phyloP scores from a whole-genome alignment of 2,113 vertebrate species.

The Macaca mulatta region DNA sequence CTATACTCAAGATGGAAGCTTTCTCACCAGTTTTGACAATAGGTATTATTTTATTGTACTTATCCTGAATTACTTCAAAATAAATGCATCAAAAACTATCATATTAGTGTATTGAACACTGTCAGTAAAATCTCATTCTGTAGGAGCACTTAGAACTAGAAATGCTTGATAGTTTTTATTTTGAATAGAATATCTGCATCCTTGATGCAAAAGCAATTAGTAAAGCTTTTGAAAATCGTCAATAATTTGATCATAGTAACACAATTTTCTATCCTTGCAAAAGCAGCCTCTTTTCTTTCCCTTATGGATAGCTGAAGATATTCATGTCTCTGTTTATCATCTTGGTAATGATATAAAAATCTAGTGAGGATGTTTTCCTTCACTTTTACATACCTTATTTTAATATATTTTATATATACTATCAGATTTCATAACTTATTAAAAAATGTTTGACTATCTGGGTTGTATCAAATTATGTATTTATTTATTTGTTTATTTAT shows the following conservation, averaged over 20 bases:
- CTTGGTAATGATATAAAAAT: background rate
- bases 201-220: background rate
- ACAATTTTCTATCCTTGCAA: background rate
- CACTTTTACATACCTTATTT: background rate
- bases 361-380: background rate
- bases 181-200: background rate
- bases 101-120: background rate
- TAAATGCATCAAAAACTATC: background rate
- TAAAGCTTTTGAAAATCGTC: conserved; percentile 23
- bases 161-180: background rate
- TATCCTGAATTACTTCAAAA: conserved; percentile 33
- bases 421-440: background rate
- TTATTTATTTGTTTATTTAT: no score
- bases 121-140: background rate
- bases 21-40: conserved; percentile 11
- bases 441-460: conserved; percentile 7
- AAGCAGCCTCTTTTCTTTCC: background rate
- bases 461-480: background rate
- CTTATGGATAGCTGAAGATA: background rate
- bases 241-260: background rate
- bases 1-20: background rate
- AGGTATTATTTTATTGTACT: conserved; percentile 30
- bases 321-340: background rate
- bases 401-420: background rate
- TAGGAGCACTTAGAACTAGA: background rate